Evolutionary conservation across 2,888 invertebrate species (phyloP).

Genomic region (Oscheius sp.): DNA sequence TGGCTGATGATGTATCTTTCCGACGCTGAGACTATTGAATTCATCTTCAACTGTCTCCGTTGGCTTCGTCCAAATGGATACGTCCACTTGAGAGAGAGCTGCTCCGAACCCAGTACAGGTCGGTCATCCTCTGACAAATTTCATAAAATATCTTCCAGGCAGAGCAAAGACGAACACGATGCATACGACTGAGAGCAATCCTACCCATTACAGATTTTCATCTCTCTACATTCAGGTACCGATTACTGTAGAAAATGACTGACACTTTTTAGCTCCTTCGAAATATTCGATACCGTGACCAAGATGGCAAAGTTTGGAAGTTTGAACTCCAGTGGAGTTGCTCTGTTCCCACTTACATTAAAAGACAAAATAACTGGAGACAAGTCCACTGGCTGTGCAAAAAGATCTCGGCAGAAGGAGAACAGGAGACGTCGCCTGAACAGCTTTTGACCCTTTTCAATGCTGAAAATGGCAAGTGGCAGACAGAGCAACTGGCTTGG

Average conservation of each 20-base stretch:
- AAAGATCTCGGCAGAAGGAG: constrained; percentile 63
- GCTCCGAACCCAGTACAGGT: constrained; percentile 77
- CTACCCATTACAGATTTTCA: constrained; percentile 72
- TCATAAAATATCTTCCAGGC: constrained; percentile 35
- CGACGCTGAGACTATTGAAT: constrained; percentile 75
- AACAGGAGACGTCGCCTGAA: constrained; percentile 43
- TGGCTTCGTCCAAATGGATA: constrained; percentile 77
- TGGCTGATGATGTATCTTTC: constrained; percentile 79
- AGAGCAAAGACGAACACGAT: constrained; percentile 56
- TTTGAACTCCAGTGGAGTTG: constrained; percentile 71
- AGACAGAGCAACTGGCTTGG: constrained; percentile 57
- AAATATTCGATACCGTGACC: constrained; percentile 58
- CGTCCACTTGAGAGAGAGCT: constrained; percentile 77
- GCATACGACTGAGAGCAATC: constrained; percentile 65
- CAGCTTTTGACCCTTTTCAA: constrained; percentile 50
- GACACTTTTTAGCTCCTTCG: constrained; percentile 54
- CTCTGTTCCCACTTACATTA: constrained; percentile 71
- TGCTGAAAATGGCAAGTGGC: constrained; percentile 51
- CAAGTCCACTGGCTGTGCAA: constrained; percentile 72
- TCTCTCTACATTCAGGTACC: constrained; percentile 68
- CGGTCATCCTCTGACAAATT: not conserved
- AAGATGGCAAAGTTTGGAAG: constrained; percentile 61
- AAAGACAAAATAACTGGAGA: constrained; percentile 69
- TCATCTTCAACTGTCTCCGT: constrained; percentile 75
- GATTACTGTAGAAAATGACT: too few species aligned